Percentiles rank a stretch among this genome's conserved stretches.
Conservation (phyloP, 1,140 invertebrate species). For the Diabrotica virgifera region DNA sequence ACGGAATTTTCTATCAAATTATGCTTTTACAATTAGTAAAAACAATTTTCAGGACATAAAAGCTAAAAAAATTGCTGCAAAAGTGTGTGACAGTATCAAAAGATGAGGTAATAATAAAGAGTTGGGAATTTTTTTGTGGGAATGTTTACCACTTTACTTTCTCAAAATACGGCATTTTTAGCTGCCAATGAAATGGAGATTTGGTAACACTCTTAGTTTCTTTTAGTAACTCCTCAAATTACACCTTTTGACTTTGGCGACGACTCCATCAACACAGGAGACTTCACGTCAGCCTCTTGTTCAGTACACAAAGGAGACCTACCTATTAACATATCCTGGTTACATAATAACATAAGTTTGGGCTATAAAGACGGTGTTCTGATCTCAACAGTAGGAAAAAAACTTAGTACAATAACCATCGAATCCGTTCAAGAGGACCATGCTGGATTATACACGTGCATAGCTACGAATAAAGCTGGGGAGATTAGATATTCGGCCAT, state of each 20-base stretch:
- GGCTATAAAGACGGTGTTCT: constrained; percentile 47
- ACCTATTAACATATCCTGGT: constrained; percentile 59
- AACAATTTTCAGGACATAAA: too few species aligned
- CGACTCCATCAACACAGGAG: constrained; percentile 64
- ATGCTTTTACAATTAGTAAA: too few species aligned
- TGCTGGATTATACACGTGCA: constrained; percentile 77
- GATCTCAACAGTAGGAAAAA: constrained; percentile 57
- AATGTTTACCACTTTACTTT: too few species aligned
- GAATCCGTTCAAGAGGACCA: constrained; percentile 71
- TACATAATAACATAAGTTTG: constrained; percentile 57
- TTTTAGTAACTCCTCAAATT: constrained; percentile 65
- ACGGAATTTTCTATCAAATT: too few species aligned
- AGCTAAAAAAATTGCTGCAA: too few species aligned
- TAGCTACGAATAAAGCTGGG: constrained; percentile 59
- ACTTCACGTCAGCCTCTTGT: constrained; percentile 61
- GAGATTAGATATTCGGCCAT: constrained; percentile 57
- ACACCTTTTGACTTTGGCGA: constrained; percentile 70
- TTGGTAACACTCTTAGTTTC: background rate
- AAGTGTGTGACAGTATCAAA: too few species aligned
- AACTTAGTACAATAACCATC: constrained; percentile 65
- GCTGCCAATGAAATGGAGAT: too few species aligned
- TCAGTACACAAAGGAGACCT: constrained; percentile 65
- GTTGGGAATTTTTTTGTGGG: too few species aligned
- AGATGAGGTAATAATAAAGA: too few species aligned
- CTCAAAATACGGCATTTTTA: too few species aligned